Evolutionary conservation across 1,140 invertebrate genomes (phyloP).

Genomic region (Lerema accius): DNA sequence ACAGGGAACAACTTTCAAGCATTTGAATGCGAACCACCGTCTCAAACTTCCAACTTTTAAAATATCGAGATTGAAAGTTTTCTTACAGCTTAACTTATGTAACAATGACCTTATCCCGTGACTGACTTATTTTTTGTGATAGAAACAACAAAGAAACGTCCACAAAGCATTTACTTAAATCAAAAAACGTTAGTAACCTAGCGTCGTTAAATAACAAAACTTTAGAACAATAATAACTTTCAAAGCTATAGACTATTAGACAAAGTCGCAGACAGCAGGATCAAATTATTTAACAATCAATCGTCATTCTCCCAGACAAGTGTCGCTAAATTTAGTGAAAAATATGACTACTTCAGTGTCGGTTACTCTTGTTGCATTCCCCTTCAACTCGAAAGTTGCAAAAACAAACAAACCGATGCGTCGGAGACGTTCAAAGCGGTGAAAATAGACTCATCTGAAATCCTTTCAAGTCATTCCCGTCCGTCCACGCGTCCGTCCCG

Average conservation of each 20-base stretch:
- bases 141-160: no score
- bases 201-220: no score
- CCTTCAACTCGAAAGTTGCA: slow-evolving; percentile 64
- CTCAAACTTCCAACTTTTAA: neutral
- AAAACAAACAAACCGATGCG: slow-evolving; percentile 72
- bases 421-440: slow-evolving; percentile 64
- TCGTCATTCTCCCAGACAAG: slow-evolving; percentile 15
- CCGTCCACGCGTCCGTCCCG: slow-evolving; percentile 44
- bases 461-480: slow-evolving; percentile 67
- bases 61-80: no score
- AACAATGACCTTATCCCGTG: no score
- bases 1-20: slow-evolving; percentile 12
- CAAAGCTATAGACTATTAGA: no score
- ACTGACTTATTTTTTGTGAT: no score
- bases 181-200: no score
- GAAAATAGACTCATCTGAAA: slow-evolving; percentile 73
- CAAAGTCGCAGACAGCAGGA: no score
- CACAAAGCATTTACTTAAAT: no score
- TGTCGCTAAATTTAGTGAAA: slow-evolving; percentile 32
- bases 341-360: slow-evolving; percentile 33
- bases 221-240: no score
- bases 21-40: slow-evolving; percentile 2
- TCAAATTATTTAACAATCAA: slow-evolving; percentile 13
- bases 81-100: no score
- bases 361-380: slow-evolving; percentile 53